Evolutionary conservation across 2,888 invertebrate genomes (phyloP).

Genomic region (Sussaba pulchella): DNA sequence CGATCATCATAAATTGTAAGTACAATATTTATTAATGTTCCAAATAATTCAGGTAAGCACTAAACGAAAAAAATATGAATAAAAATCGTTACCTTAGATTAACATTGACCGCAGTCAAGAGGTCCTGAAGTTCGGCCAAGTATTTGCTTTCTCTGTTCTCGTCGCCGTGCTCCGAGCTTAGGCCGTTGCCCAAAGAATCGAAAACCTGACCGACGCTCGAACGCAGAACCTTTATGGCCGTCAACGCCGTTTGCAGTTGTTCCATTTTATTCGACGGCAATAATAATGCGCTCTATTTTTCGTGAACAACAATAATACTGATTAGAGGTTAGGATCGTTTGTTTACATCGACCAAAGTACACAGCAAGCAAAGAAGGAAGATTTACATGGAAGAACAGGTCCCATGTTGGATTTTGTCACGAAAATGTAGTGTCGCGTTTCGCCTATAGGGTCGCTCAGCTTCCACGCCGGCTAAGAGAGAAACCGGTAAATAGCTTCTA

Average conservation of each 20-base stretch:
- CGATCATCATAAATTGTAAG: too few species aligned
- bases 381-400: too few species aligned
- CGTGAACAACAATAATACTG: neutral
- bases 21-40: too few species aligned
- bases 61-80: too few species aligned
- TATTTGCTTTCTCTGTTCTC: constrained; percentile 92
- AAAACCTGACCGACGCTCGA: constrained; percentile 95
- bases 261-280: constrained; percentile 85
- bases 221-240: constrained; percentile 91
- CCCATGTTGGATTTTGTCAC: too few species aligned
- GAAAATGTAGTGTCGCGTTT: too few species aligned
- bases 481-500: too few species aligned
- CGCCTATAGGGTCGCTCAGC: too few species aligned
- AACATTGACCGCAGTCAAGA: constrained; percentile 91
- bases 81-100: constrained; percentile 91
- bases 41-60: too few species aligned
- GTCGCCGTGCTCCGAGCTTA: constrained; percentile 92
- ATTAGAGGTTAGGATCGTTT: constrained; percentile 1
- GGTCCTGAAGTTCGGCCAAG: constrained; percentile 92
- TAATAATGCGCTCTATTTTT: too few species aligned
- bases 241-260: constrained; percentile 90
- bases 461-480: too few species aligned
- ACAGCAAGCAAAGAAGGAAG: too few species aligned
- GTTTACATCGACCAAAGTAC: constrained; percentile 10
- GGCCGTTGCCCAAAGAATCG: constrained; percentile 92